Conservation (phyloP, 2,888 invertebrate species). For the Dasypolia templi region DNA sequence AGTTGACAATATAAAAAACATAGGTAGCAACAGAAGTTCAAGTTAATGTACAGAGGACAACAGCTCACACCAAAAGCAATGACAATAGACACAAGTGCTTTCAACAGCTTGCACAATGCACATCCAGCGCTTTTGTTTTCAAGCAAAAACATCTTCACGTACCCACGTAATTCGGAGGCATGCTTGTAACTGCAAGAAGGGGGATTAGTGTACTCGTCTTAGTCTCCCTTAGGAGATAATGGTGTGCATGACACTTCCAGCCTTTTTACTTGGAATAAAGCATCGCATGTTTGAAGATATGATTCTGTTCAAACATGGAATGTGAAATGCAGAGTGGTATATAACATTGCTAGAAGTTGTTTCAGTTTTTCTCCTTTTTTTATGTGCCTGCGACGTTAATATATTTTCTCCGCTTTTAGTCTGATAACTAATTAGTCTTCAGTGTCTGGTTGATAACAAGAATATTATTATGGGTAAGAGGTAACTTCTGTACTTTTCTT, state of each 20-base stretch:
- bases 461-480: conserved; percentile 12
- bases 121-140: conserved; percentile 21
- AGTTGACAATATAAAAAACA: no score
- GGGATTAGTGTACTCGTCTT: conserved; percentile 31
- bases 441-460: conserved; percentile 12
- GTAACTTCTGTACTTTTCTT: background rate
- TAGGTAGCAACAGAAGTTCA: background rate
- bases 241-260: conserved; percentile 34
- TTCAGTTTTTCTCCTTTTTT: conserved; percentile 6
- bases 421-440: conserved; percentile 38
- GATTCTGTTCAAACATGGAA: conserved; percentile 23
- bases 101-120: background rate
- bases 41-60: background rate
- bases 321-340: conserved; percentile 12
- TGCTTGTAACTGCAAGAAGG: conserved; percentile 39
- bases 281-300: conserved; percentile 16
- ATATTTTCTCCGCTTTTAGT: conserved; percentile 39
- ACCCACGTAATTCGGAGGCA: conserved; percentile 34
- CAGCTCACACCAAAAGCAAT: conserved; percentile 10
- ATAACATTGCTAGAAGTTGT: background rate
- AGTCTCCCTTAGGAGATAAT: conserved; percentile 27
- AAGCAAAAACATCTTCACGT: conserved; percentile 29
- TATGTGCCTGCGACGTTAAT: conserved; percentile 24
- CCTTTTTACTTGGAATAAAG: conserved; percentile 37
- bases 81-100: background rate